Evolutionary conservation across 2,113 vertebrate genomes (phyloP), one percentile per base, ranked within the genome.

Genomic region (Hippocampus guttulatus): DNA sequence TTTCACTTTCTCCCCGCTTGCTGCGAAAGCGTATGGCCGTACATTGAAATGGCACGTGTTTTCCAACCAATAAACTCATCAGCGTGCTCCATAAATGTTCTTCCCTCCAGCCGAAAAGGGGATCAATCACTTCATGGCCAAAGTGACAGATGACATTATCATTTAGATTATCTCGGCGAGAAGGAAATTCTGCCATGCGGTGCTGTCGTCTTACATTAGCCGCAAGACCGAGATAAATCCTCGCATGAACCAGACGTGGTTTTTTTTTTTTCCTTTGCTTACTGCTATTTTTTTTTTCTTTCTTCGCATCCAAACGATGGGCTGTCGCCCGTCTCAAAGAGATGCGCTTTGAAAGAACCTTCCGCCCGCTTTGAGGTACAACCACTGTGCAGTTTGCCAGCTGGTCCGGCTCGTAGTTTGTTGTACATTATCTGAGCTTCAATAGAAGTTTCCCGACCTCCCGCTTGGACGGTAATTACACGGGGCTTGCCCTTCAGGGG

Each of bases 61-160:
- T 97, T 98, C 97, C 96, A 95, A 94, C 90, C 92, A 92, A 94
- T 98, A 98, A 98, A 98, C 95, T 98, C 95, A 95, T 97, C 96
- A 98, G 95, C 93, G 94, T 91, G 90, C 93, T 79, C 79, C 70
- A 64, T 78, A 86, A 38, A 82, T 75, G 80, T 84, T 81, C 75
- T 79, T 83, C 74, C 73, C 76, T 71, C 72, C 57, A 10, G 68
- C 71, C 66, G 79, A 81, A 83, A 79, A 84, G 77, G 92, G 92
- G 93, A 94, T 95, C 94, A 93, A 92, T 92, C 93, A 93, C 92
- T 94, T 94, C 92, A 93, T 92, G 93, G 93, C 90, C 84, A 92
- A 95, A 96, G 94, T 95, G 94, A 94, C 93, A 92, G 93, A 96
- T 95, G 95, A 95, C 95, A 95, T 96, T 97, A 97, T 96, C 93